These are phyloP conservation scores for Parnassius apollo DNA, from an alignment of 2,888 invertebrate genomes.

Conservation along the genomic window DNA sequence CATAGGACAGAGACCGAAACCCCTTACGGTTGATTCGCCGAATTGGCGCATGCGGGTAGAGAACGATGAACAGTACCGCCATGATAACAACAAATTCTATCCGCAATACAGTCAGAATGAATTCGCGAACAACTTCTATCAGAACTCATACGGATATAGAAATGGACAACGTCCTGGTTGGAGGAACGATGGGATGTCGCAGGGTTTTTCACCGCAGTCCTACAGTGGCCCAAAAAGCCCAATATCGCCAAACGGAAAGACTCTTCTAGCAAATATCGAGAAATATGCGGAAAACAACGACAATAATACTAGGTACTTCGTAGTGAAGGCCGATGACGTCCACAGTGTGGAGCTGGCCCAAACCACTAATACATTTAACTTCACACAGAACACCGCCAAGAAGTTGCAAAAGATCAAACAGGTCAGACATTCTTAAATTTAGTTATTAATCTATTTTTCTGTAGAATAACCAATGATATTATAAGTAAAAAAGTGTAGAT, in stretches of 20 bases:
- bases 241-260: conserved; percentile 62
- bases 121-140: conserved; percentile 47
- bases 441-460: background rate
- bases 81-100: conserved; percentile 44
- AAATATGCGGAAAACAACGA: conserved; percentile 53
- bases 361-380: conserved; percentile 78
- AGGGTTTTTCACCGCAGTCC: conserved; percentile 53
- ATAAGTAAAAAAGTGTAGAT: too few relatives aligned
- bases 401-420: conserved; percentile 81
- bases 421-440: conserved; percentile 54
- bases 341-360: conserved; percentile 81
- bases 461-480: too few relatives aligned
- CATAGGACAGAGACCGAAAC: conserved; percentile 88
- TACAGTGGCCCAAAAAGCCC: conserved; percentile 56
- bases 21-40: conserved; percentile 82
- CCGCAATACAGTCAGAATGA: conserved; percentile 51
- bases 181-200: conserved; percentile 44
- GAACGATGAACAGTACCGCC: conserved; percentile 45
- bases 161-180: conserved; percentile 51
- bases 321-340: conserved; percentile 82
- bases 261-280: conserved; percentile 64
- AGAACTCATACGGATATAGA: conserved; percentile 46
- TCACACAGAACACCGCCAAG: conserved; percentile 82
- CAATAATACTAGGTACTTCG: conserved; percentile 70
- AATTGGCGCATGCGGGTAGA: conserved; percentile 59